Conservation (phyloP, 1,140 invertebrate species). For the Atta texana region DNA sequence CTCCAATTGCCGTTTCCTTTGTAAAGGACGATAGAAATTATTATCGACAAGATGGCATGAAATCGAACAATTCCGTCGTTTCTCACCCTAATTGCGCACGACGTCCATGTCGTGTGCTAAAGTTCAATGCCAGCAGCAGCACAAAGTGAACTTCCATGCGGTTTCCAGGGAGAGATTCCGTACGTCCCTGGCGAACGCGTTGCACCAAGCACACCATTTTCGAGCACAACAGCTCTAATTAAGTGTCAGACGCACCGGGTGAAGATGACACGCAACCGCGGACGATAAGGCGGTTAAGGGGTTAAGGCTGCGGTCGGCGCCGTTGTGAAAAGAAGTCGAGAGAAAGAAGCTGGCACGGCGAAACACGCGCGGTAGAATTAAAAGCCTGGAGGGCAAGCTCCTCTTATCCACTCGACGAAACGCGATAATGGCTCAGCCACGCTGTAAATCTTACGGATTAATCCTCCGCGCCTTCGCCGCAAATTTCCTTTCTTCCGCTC, state of each 20-base stretch:
- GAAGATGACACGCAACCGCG: constrained; percentile 68
- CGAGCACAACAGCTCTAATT: constrained; percentile 73
- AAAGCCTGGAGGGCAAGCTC: constrained; percentile 73
- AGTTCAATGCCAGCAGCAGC: constrained; percentile 28
- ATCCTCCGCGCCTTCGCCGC: constrained; percentile 66
- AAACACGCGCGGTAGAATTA: constrained; percentile 69
- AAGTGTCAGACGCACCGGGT: constrained; percentile 73
- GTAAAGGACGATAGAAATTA: not conserved
- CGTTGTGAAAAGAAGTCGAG: constrained; percentile 32
- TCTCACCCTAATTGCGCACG: constrained; percentile 13
- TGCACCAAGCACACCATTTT: constrained; percentile 61
- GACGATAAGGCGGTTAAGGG: constrained; percentile 75
- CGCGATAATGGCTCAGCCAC: constrained; percentile 75
- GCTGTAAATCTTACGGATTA: constrained; percentile 77
- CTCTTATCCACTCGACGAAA: constrained; percentile 77
- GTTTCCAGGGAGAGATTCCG: constrained; percentile 43
- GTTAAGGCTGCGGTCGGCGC: constrained; percentile 72
- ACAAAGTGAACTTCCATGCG: constrained; percentile 22
- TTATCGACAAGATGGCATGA: not conserved
- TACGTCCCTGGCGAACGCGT: constrained; percentile 37
- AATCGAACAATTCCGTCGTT: constrained; percentile 5
- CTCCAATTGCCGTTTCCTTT: not conserved
- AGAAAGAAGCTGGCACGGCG: constrained; percentile 59
- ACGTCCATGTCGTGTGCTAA: not conserved
- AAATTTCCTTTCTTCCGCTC: constrained; percentile 51